phyloP scores from a whole-genome alignment of 2,113 vertebrate genomes.

The Clarias macrocephalus region DNA sequence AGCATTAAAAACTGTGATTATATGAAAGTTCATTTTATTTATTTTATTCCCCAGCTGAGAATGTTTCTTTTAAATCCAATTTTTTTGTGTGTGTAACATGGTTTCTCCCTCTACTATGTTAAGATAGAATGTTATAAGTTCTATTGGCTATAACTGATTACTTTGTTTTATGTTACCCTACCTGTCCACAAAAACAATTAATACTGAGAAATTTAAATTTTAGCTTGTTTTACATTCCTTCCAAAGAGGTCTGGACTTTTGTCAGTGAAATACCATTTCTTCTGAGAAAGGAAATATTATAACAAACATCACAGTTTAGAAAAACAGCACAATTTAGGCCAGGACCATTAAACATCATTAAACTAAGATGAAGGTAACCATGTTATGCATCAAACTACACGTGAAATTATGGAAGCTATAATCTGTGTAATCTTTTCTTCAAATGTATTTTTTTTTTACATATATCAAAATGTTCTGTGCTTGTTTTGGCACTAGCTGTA shows the following conservation, averaged over 20 bases:
- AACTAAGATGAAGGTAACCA: slow-evolving; percentile 24
- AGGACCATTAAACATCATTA: slow-evolving; percentile 13
- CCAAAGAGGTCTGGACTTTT: background rate
- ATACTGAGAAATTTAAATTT: background rate
- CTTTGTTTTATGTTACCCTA: background rate
- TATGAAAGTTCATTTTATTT: background rate
- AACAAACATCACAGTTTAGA: slow-evolving; percentile 38
- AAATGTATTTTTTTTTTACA: background rate
- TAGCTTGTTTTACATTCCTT: background rate
- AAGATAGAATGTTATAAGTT: slow-evolving; percentile 9
- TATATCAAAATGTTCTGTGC: background rate
- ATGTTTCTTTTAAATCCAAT: background rate
- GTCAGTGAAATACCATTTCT: slow-evolving; percentile 12
- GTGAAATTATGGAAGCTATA: slow-evolving; percentile 19
- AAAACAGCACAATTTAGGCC: background rate
- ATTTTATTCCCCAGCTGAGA: background rate
- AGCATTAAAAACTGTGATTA: background rate
- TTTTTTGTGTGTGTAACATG: background rate
- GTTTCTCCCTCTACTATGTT: background rate
- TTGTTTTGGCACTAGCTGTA: slow-evolving; percentile 22
- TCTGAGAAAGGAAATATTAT: slow-evolving; percentile 11
- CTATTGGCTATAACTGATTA: background rate
- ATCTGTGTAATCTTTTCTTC: background rate
- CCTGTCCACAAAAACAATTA: background rate
- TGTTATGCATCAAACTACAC: slow-evolving; percentile 40